Evolutionary conservation across 2,888 invertebrate genomes (phyloP).

Genomic region (Baccha elongata): DNA sequence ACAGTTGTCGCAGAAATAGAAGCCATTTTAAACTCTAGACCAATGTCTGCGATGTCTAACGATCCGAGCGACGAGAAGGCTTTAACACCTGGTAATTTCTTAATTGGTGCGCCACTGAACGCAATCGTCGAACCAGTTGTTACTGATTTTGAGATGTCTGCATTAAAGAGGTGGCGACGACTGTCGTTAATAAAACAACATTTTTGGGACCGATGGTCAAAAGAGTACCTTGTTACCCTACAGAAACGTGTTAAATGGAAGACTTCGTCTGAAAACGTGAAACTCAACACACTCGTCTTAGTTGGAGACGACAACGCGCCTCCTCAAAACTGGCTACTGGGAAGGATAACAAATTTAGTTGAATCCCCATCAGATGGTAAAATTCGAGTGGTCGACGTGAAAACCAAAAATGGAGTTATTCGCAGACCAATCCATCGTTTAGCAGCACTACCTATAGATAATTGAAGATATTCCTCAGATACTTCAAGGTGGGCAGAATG

Average conservation of each 20-base stretch:
- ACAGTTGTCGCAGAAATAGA: slow-evolving; percentile 73
- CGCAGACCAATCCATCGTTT: neutral
- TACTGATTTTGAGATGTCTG: neutral
- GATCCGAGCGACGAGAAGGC: slow-evolving; percentile 37
- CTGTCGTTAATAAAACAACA: slow-evolving; percentile 14
- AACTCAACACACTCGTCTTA: slow-evolving; percentile 6
- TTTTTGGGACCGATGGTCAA: slow-evolving; percentile 25
- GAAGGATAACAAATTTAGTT: slow-evolving; percentile 9
- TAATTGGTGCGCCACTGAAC: slow-evolving; percentile 40
- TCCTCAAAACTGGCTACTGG: slow-evolving; percentile 28
- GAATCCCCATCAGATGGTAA: too few relatives aligned
- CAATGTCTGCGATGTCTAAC: neutral
- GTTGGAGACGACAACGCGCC: slow-evolving; percentile 33
- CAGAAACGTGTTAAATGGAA: slow-evolving; percentile 48
- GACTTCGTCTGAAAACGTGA: neutral
- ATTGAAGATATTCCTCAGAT: slow-evolving; percentile 6
- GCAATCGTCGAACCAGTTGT: slow-evolving; percentile 30
- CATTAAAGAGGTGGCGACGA: neutral
- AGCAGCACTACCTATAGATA: neutral
- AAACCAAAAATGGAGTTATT: neutral
- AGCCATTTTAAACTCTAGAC: slow-evolving; percentile 64
- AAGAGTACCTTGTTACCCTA: too few relatives aligned
- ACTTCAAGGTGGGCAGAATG: slow-evolving; percentile 18
- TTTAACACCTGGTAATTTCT: slow-evolving; percentile 47
- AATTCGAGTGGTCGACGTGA: too few relatives aligned